Evolutionary conservation across 2,888 invertebrate species (phyloP), one percentile per base, ranked within the genome.

Genomic region (Stenotaenia linearis): DNA sequence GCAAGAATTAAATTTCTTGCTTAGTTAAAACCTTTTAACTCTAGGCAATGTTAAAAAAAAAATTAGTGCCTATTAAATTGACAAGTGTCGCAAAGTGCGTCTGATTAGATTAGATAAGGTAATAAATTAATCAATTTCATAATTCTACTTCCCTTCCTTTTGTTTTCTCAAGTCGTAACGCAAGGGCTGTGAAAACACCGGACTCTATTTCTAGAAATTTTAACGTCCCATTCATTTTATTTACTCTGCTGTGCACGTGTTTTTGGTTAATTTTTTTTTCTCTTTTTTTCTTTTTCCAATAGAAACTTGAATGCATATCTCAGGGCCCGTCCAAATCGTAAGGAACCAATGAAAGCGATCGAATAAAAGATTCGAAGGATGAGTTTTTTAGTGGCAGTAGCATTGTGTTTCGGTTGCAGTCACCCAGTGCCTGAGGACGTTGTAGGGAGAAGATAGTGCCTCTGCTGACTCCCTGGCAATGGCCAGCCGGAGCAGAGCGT

Each of bases 381-480:
- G 69, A 69, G 28, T 28, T 28, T 69, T 15, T 4, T 69, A 25
- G 69, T 69, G 25, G 23, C 3, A 9, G 69, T 69, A 12, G 69
- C 56, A 18, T 56, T 23, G 21, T 12, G 56, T 56, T 56, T n/a
- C 56, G 21, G 56, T n/a, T 25, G 69, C 25, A 23, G 69, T 69
- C 69, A 69, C 69, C 32, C 21, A 35, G 75, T 75, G 75, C 75
- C 69, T 69, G 75, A 15, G 75, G 75, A 37, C 23, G 35, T 35
- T 7, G 12, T 28, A 23, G 75, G 21, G 18, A 37, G 75, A 37
- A 32, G 75, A 75, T 32, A 35, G 75, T 75, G 32, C 23, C 28
- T 74, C 28, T 18, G 74, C 74, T 12, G 28, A 12, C 74, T 28
- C 28, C 74, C 35, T 75, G 75, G 32, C 75, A 21, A 35, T 32